Evolutionary conservation across 2,797 vertebrate genomes (phyloP).

Genomic region (Bryconaethiops microstoma): DNA sequence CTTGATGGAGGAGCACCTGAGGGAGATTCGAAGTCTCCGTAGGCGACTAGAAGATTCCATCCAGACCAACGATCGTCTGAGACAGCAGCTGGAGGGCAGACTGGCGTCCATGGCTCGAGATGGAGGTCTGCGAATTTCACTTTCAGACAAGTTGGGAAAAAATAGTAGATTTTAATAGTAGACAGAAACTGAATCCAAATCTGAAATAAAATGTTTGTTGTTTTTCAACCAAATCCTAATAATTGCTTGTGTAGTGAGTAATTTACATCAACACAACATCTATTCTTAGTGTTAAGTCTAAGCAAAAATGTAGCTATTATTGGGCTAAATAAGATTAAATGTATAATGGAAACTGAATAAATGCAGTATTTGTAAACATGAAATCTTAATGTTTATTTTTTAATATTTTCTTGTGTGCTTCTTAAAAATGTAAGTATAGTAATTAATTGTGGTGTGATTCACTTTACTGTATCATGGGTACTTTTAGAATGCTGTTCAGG

Average conservation of each 20-base stretch:
- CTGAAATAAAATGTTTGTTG: too few species aligned
- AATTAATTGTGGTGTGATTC: too few species aligned
- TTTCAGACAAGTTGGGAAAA: neutral
- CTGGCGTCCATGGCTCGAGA: constrained; percentile 69
- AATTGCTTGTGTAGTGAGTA: neutral
- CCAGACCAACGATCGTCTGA: constrained; percentile 86
- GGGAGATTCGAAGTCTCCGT: constrained; percentile 85
- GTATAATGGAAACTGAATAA: neutral
- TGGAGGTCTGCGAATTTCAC: constrained; percentile 66
- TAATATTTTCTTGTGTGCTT: neutral
- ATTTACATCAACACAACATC: too few species aligned
- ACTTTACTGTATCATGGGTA: too few species aligned
- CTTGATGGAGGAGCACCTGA: constrained; percentile 87
- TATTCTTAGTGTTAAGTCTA: too few species aligned
- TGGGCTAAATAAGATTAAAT: too few species aligned
- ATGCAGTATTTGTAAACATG: neutral
- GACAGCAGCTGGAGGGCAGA: constrained; percentile 84
- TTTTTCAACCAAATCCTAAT: neutral
- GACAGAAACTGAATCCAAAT: too few species aligned
- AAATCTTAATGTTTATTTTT: neutral
- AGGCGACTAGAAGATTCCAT: constrained; percentile 91
- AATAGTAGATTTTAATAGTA: too few species aligned
- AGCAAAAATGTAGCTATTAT: too few species aligned
- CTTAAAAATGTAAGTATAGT: too few species aligned
- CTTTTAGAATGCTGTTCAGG: too few species aligned